phyloP scores from a whole-genome alignment of 2,888 invertebrate species.

The Coelogynopora nodosa region DNA sequence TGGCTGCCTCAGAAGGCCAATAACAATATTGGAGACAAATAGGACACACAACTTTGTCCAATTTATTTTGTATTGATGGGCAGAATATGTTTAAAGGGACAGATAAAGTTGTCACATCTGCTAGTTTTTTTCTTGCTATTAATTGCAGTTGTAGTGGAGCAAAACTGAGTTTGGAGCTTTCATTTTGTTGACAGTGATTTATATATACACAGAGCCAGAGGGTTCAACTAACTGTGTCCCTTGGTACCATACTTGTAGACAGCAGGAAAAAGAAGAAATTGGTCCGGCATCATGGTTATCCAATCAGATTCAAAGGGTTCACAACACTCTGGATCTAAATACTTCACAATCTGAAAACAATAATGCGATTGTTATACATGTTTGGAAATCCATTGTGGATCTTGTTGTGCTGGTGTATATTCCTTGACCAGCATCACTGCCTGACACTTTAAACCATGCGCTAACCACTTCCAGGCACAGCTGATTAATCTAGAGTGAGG shows the following conservation, averaged over 20 bases:
- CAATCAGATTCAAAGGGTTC: background rate
- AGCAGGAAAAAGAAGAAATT: constrained; percentile 5
- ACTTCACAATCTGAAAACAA: background rate
- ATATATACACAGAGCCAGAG: constrained; percentile 5
- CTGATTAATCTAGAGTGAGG: too few relatives aligned
- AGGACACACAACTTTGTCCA: too few relatives aligned
- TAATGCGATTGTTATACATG: background rate
- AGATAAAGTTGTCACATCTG: background rate
- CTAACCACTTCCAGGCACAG: too few relatives aligned
- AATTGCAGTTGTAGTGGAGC: background rate
- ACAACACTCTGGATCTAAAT: background rate
- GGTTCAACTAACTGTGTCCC: background rate
- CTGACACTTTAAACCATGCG: too few relatives aligned
- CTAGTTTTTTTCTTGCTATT: background rate
- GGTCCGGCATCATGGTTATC: background rate
- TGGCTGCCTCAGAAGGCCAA: too few relatives aligned
- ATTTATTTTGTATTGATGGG: too few relatives aligned
- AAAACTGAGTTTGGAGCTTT: background rate
- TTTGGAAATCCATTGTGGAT: background rate
- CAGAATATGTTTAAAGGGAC: background rate
- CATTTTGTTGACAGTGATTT: background rate
- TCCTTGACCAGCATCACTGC: constrained; percentile 3
- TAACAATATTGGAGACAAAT: too few relatives aligned
- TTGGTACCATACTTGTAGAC: constrained; percentile 20
- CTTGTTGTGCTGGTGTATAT: constrained; percentile 6